phyloP scores from a whole-genome alignment of 1,140 invertebrate species.

The Phortica variegata region DNA sequence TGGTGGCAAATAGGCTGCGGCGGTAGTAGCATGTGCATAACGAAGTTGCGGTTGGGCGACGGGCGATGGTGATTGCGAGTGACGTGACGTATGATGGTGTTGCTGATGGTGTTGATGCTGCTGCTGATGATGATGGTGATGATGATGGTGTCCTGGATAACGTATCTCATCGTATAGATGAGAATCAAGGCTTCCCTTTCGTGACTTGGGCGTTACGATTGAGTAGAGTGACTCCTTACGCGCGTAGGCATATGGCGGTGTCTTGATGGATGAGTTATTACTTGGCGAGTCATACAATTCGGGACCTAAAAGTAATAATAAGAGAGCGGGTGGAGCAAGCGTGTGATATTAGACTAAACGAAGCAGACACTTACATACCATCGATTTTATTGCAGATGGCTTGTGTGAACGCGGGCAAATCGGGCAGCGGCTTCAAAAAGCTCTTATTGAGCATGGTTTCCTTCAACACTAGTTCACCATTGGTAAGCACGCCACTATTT shows the following conservation, averaged over 20 bases:
- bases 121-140: slow-evolving; percentile 28
- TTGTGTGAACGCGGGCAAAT: slow-evolving; percentile 27
- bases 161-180: slow-evolving; percentile 54
- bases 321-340: background rate
- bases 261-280: slow-evolving; percentile 45
- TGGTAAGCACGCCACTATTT: slow-evolving; percentile 6
- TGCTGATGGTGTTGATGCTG: slow-evolving; percentile 17
- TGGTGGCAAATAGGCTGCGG: slow-evolving; percentile 30
- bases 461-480: slow-evolving; percentile 30
- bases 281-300: slow-evolving; percentile 52
- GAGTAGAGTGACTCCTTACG: slow-evolving; percentile 52
- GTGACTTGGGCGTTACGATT: slow-evolving; percentile 43
- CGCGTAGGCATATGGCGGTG: slow-evolving; percentile 44
- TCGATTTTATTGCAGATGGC: slow-evolving; percentile 34
- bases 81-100: slow-evolving; percentile 4
- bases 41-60: slow-evolving; percentile 13
- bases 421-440: slow-evolving; percentile 44
- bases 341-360: slow-evolving; percentile 3
- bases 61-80: slow-evolving; percentile 4
- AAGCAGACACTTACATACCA: slow-evolving; percentile 52
- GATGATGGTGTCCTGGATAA: slow-evolving; percentile 30
- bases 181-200: slow-evolving; percentile 48
- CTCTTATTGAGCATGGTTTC: slow-evolving; percentile 33
- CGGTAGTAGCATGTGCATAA: slow-evolving; percentile 32
- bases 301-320: slow-evolving; percentile 19